phyloP scores from a whole-genome alignment of 2,113 vertebrate species.

The Sander lucioperca region DNA sequence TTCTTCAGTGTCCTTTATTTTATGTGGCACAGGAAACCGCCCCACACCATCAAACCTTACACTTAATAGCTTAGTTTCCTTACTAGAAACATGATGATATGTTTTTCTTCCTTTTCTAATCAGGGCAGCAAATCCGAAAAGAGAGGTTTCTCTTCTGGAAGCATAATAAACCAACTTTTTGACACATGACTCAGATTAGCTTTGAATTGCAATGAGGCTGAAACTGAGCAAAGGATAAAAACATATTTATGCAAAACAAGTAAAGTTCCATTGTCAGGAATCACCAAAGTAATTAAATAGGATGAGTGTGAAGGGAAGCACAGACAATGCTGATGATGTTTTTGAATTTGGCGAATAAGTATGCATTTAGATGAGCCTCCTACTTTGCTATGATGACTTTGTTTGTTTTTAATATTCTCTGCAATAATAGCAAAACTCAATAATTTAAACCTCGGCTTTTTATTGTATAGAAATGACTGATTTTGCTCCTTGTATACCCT shows the following conservation, averaged over 20 bases:
- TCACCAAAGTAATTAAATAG: conserved; percentile 49
- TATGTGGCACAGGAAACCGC: neutral
- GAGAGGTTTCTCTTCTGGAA: neutral
- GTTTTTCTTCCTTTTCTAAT: neutral
- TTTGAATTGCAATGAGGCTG: conserved; percentile 36
- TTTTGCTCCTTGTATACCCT: neutral
- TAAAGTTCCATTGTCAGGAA: conserved; percentile 51
- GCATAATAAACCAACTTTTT: conserved; percentile 26
- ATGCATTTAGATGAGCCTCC: conserved; percentile 56
- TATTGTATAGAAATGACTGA: neutral
- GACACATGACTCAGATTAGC: conserved; percentile 30
- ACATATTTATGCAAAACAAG: conserved; percentile 43
- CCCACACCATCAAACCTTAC: neutral
- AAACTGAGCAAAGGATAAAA: conserved; percentile 47
- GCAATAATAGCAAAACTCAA: conserved; percentile 26
- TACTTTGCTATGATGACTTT: conserved; percentile 40
- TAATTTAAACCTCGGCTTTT: conserved; percentile 19
- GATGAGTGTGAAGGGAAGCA: conserved; percentile 41
- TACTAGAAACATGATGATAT: neutral
- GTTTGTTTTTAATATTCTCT: neutral
- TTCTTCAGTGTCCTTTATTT: conserved; percentile 7
- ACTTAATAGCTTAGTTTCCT: neutral
- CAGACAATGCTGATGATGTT: conserved; percentile 55
- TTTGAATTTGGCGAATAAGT: conserved; percentile 60
- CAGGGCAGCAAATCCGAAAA: conserved; percentile 7